Conservation (phyloP, 2,797 vertebrate species). For the Chloroceryle amazona region DNA sequence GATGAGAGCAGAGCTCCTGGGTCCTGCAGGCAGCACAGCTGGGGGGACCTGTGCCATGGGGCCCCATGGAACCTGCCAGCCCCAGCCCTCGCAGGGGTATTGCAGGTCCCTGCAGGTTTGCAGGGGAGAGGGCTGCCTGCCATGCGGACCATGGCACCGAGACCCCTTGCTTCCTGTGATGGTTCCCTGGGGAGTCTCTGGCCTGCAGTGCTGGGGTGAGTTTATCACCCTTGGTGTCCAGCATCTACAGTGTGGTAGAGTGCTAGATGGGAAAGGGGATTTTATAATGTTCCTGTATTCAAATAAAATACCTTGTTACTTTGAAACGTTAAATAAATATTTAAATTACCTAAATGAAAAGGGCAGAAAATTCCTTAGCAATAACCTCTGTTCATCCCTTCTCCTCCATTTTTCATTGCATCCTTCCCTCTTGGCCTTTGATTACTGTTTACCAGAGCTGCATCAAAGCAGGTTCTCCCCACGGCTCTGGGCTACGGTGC, state of each 20-base stretch:
- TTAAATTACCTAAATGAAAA: neutral
- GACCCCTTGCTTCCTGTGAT: fast-evolving
- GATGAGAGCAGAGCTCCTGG: fast-evolving
- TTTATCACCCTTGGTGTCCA: fast-evolving
- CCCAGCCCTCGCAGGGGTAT: fast-evolving
- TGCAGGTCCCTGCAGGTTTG: fast-evolving
- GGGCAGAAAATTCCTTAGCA: neutral
- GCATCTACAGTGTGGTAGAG: fast-evolving
- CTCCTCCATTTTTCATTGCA: neutral
- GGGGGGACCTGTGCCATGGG: fast-evolving
- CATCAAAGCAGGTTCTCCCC: constrained; percentile 52
- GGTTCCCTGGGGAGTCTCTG: too few species aligned
- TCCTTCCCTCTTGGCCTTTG: constrained; percentile 20
- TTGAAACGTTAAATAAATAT: neutral
- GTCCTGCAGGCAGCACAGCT: fast-evolving
- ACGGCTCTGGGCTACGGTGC: constrained; percentile 31
- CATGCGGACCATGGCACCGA: fast-evolving
- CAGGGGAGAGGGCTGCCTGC: neutral
- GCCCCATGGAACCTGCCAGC: fast-evolving
- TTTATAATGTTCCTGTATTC: neutral
- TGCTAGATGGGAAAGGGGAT: neutral
- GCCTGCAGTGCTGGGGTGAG: fast-evolving
- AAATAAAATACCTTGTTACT: neutral
- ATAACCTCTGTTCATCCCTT: neutral
- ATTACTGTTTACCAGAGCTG: constrained; percentile 39